These are phyloP conservation scores for Strigops habroptila DNA, from an alignment of 2,113 vertebrate species.

Conservation along the genomic window DNA sequence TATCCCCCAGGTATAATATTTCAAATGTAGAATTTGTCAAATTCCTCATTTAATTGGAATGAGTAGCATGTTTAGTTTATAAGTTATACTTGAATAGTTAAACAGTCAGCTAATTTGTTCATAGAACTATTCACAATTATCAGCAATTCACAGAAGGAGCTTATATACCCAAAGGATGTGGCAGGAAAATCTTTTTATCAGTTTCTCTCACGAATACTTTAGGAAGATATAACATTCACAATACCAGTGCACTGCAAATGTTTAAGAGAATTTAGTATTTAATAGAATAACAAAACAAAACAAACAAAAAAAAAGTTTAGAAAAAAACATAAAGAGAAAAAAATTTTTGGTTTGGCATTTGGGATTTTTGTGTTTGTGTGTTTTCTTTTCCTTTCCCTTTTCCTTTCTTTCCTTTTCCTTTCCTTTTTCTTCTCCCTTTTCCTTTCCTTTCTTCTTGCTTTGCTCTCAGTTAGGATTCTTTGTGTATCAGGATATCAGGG, in stretches of 20 bases:
- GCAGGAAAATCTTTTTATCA: neutral
- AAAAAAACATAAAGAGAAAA: neutral
- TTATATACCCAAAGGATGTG: neutral
- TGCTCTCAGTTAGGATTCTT: neutral
- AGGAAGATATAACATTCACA: neutral
- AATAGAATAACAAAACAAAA: neutral
- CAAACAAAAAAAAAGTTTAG: neutral
- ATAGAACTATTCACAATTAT: neutral
- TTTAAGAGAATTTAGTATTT: neutral
- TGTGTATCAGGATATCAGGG: neutral
- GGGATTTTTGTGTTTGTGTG: neutral
- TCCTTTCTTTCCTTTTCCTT: fast-evolving
- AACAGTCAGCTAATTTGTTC: neutral
- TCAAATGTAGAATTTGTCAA: neutral
- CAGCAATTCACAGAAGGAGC: neutral
- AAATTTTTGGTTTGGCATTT: neutral
- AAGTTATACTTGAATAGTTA: neutral
- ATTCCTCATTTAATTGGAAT: neutral
- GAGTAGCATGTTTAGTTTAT: neutral
- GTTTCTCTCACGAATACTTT: neutral
- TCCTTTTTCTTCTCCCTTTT: neutral
- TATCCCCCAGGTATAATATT: neutral
- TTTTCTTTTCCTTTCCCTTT: neutral
- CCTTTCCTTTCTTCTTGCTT: neutral
- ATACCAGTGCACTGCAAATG: neutral